Percentiles rank a stretch among this genome's conserved stretches.
Conservation (phyloP, 2,797 vertebrate species). For the Linurgus olivaceus region DNA sequence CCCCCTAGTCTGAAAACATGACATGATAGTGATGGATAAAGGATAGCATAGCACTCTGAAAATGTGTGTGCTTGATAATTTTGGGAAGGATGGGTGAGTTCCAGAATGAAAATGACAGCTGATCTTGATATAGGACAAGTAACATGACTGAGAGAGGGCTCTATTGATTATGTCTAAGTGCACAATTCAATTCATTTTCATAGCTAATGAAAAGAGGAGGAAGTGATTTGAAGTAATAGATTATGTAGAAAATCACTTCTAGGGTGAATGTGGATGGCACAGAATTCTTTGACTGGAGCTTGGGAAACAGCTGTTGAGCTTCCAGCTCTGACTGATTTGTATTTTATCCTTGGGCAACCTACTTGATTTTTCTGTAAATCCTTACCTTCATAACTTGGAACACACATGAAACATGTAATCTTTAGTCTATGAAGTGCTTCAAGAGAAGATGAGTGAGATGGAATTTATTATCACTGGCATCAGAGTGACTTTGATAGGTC, state of each 20-base stretch:
- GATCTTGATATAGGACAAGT: neutral
- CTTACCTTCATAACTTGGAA: neutral
- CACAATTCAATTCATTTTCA: neutral
- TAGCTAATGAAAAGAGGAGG: neutral
- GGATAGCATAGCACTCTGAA: neutral
- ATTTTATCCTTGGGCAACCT: neutral
- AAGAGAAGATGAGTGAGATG: neutral
- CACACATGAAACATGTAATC: neutral
- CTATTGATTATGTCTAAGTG: neutral
- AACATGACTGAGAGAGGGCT: neutral
- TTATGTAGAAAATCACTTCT: neutral
- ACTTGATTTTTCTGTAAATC: neutral
- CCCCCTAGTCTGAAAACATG: neutral
- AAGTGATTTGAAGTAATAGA: neutral
- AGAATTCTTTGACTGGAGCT: neutral
- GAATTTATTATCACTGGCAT: neutral
- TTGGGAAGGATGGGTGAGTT: neutral
- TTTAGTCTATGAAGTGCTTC: neutral
- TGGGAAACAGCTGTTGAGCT: neutral
- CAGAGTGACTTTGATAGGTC: neutral
- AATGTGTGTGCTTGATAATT: neutral
- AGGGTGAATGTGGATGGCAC: neutral
- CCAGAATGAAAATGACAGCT: neutral
- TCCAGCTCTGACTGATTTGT: neutral
- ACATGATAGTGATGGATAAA: neutral